Conservation (phyloP, 1,140 invertebrate species). For the Aphelinus atriplicis region DNA sequence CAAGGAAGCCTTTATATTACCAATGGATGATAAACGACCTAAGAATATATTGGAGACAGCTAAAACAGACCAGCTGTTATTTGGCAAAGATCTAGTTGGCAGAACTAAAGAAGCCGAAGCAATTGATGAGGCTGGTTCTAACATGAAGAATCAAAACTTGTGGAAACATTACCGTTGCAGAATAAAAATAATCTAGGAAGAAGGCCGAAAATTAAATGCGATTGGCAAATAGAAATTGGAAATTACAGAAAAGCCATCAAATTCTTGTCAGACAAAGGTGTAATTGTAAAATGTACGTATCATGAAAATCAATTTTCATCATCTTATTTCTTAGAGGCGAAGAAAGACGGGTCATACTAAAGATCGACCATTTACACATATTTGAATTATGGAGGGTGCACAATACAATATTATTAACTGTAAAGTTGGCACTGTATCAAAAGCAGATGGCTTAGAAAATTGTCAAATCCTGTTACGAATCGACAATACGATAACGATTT, state of each 20-base stretch:
- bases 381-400: no score
- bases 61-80: neutral
- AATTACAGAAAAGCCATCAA: no score
- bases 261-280: no score
- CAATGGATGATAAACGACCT: neutral
- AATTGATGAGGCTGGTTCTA: neutral
- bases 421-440: neutral
- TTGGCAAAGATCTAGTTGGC: neutral
- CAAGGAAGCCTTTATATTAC: neutral
- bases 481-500: slow-evolving; percentile 45
- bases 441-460: neutral
- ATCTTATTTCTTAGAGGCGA: no score
- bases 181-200: no score
- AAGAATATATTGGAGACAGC: neutral
- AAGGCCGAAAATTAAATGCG: no score
- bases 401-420: neutral
- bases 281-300: no score
- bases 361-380: no score
- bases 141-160: neutral
- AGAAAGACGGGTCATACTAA: no score
- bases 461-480: slow-evolving; percentile 39
- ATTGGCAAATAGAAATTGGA: no score
- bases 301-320: no score
- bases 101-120: neutral
- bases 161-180: no score